Evolutionary conservation across 92 coral and sea anemone species (phyloP).

Genomic region (Bergia sp.): DNA sequence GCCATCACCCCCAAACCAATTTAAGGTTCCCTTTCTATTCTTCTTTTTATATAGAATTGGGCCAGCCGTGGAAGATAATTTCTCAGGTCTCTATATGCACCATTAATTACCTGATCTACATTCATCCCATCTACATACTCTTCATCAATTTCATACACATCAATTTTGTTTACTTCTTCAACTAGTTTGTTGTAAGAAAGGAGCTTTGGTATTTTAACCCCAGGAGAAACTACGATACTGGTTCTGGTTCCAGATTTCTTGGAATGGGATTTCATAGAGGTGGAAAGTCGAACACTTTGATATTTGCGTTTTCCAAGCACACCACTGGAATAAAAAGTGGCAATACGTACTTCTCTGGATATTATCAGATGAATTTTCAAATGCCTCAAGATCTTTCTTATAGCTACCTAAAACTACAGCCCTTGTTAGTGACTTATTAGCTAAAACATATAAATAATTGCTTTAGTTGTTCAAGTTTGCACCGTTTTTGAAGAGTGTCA

Average conservation of each 20-base stretch:
- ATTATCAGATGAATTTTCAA: constrained; percentile 60
- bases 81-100: constrained; percentile 63
- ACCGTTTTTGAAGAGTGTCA: constrained; percentile 62
- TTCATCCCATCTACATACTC: constrained; percentile 43
- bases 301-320: constrained; percentile 72
- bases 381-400: constrained; percentile 45
- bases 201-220: constrained; percentile 61
- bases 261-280: constrained; percentile 57
- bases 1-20: constrained; percentile 71
- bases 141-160: constrained; percentile 51
- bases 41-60: constrained; percentile 26
- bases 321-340: constrained; percentile 60
- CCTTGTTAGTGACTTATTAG: constrained; percentile 36
- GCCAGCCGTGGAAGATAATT: constrained; percentile 65
- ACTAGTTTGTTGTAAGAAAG: constrained; percentile 56
- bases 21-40: constrained; percentile 22
- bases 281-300: constrained; percentile 52
- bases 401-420: constrained; percentile 41
- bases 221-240: constrained; percentile 45
- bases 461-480: constrained; percentile 45
- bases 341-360: constrained; percentile 56
- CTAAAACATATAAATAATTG: constrained; percentile 46
- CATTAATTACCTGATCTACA: constrained; percentile 32
- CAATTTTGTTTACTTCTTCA: constrained; percentile 50
- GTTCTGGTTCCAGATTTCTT: constrained; percentile 46